These are phyloP conservation scores for Clarias fuscus DNA, from an alignment of 2,797 vertebrate genomes.

Conservation along the genomic window DNA sequence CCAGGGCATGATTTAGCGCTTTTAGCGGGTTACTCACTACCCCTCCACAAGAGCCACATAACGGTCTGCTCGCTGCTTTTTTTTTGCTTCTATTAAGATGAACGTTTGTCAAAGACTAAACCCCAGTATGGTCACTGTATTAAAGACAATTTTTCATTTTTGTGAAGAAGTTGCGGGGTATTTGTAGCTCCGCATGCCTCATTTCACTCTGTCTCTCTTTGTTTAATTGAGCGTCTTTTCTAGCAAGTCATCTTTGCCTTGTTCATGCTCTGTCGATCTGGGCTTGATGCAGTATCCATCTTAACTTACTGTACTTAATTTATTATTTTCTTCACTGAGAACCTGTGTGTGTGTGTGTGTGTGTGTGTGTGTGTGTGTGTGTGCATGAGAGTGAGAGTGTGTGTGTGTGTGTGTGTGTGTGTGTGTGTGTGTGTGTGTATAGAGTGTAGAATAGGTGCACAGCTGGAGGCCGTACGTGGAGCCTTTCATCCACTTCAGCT, in stretches of 20 bases:
- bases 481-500: constrained; percentile 23
- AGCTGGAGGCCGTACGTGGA: constrained; percentile 37
- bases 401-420: neutral
- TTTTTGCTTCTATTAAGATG: constrained; percentile 16
- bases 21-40: constrained; percentile 12
- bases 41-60: neutral
- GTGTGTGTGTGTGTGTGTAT: neutral
- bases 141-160: constrained; percentile 8
- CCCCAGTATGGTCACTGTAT: neutral
- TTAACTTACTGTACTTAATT: constrained; percentile 19
- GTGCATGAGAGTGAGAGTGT: neutral
- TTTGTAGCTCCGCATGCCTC: constrained; percentile 27
- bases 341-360: neutral
- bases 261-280: constrained; percentile 30
- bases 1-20: constrained; percentile 22
- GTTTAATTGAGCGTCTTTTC: constrained; percentile 35
- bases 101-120: constrained; percentile 16
- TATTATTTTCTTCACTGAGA: constrained; percentile 10
- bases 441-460: neutral
- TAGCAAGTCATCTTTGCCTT: constrained; percentile 13
- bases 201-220: constrained; percentile 1
- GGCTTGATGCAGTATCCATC: constrained; percentile 24
- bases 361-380: neutral
- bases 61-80: neutral
- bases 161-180: neutral